phyloP scores from a whole-genome alignment of 1,140 invertebrate genomes.

The Drosophila nasuta region DNA sequence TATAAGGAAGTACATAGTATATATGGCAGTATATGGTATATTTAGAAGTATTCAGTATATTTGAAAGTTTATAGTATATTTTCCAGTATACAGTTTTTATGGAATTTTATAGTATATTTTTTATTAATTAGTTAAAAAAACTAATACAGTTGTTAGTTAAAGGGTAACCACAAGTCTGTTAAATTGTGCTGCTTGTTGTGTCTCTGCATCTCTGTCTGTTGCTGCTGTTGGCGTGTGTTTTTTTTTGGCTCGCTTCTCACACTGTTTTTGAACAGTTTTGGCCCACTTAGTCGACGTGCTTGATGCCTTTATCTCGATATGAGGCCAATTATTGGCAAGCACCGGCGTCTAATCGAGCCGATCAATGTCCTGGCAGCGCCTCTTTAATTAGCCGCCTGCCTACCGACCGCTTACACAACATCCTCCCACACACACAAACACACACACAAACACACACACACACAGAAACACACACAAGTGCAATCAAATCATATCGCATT shows the following conservation, averaged over 20 bases:
- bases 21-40: too few species aligned
- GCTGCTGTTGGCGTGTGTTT: slow-evolving; percentile 3
- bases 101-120: too few species aligned
- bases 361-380: slow-evolving; percentile 35
- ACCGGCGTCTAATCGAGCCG: slow-evolving; percentile 49
- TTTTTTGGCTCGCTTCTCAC: neutral
- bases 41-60: too few species aligned
- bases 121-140: too few species aligned
- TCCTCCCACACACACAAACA: neutral
- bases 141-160: too few species aligned
- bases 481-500: slow-evolving; percentile 58
- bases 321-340: slow-evolving; percentile 43
- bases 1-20: too few species aligned
- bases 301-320: slow-evolving; percentile 41
- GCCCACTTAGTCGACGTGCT: slow-evolving; percentile 10
- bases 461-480: slow-evolving; percentile 13
- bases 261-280: slow-evolving; percentile 22
- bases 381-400: slow-evolving; percentile 39
- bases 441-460: neutral
- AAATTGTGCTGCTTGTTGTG: too few species aligned
- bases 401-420: slow-evolving; percentile 8
- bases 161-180: too few species aligned
- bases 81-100: too few species aligned
- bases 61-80: too few species aligned
- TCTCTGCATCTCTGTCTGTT: neutral